These are phyloP conservation scores for Cyrtodaria siliqua DNA, from an alignment of 2,888 invertebrate genomes.

Conservation along the genomic window DNA sequence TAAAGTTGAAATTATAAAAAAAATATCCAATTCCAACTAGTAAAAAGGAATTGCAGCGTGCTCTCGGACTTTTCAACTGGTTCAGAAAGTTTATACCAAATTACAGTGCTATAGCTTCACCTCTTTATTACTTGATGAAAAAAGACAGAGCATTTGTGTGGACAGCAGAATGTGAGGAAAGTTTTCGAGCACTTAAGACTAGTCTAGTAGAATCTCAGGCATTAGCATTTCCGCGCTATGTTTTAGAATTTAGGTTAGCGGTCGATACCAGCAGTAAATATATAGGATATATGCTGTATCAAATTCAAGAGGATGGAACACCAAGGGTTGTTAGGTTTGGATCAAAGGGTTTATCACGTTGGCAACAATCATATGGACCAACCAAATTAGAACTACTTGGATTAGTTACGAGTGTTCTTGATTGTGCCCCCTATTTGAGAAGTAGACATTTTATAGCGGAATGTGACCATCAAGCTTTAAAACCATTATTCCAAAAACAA, in stretches of 20 bases:
- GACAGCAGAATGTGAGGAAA: constrained; percentile 23
- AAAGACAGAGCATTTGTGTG: constrained; percentile 38
- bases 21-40: constrained; percentile 31
- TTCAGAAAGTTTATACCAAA: constrained; percentile 59
- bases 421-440: constrained; percentile 43
- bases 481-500: too few species aligned
- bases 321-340: constrained; percentile 43
- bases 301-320: constrained; percentile 24
- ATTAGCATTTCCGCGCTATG: constrained; percentile 58
- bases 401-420: constrained; percentile 40
- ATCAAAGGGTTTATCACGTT: constrained; percentile 44
- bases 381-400: constrained; percentile 43
- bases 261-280: constrained; percentile 56
- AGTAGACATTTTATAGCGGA: constrained; percentile 40
- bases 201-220: constrained; percentile 37
- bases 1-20: constrained; percentile 33
- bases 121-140: constrained; percentile 40
- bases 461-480: constrained; percentile 41
- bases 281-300: constrained; percentile 62
- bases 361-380: constrained; percentile 51
- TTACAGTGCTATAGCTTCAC: constrained; percentile 28
- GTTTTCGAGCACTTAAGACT: constrained; percentile 48
- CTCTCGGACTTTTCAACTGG: constrained; percentile 63
- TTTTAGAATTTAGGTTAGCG: constrained; percentile 46
- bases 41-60: constrained; percentile 34